Evolutionary conservation across 30 jellyfish, hydroid and myxozoan species (phyloP), one percentile per base, ranked within the genome.

Genomic region (Calvadosia cruxmelitensis): DNA sequence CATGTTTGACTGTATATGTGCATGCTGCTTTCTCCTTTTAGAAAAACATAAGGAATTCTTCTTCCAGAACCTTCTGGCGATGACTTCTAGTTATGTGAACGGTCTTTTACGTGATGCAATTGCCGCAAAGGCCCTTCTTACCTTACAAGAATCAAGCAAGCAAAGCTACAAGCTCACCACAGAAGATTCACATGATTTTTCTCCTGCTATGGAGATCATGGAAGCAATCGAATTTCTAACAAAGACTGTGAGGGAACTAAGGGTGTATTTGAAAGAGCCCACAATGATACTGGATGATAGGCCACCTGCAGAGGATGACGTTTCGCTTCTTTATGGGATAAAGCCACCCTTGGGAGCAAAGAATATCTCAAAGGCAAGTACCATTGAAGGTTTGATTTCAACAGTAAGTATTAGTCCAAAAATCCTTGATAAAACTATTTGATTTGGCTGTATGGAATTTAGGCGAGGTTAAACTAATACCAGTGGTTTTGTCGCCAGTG

Each of bases 31-130:
- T 32, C 13, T 7, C 52, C 48, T 64, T 63, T 16, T 49, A 89
- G 98, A 92, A 25, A 78, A 81, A 53, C 98, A 80, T 81, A 82
- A 80, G 81, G 70, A 80, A 64, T 78, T 70, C 71, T 89, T 89
- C 64, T 89, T 81, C 50, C 92, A 81, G 65, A 73, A 91, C 1
- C 67, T 89, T 23, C 85, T 89, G 36, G 69, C 75, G 24, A 27
- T 89, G 82, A 70, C 93, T 5, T 36, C 77, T 23, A 79, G 70
- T 73, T 89, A 74, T 63, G 52, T 82, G 49, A 89, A 78, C 73
- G 52, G 75, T 29, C 85, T 89, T 2, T 66, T 89, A 2, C 76
- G 71, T 74, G 98, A 86, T 74, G 96, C 90, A 15, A 50, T 73
- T 20, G 72, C 50, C 25, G 93, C 86, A 12, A 33, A 62, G 75